Evolutionary conservation across 2,888 invertebrate genomes (phyloP).

Genomic region (Agrilus mali): DNA sequence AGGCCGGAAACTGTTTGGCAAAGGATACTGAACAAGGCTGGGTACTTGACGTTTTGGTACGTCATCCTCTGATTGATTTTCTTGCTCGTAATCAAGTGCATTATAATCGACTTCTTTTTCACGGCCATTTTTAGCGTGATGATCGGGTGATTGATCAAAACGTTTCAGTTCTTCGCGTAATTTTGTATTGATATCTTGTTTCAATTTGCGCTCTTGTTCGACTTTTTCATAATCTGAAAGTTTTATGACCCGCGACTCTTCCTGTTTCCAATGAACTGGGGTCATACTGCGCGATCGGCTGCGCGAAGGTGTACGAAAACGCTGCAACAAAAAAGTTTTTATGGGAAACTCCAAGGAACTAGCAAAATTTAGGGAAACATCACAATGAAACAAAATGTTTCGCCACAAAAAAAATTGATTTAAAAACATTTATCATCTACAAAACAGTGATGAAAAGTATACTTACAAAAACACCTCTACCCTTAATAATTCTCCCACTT

Average conservation of each 20-base stretch:
- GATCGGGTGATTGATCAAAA: conserved; percentile 6
- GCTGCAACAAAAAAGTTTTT: conserved; percentile 36
- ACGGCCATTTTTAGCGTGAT: conserved; percentile 12
- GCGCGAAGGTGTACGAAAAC: conserved; percentile 75
- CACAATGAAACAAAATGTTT: too few species aligned
- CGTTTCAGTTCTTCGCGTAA: conserved; percentile 14
- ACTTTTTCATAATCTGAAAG: conserved; percentile 66
- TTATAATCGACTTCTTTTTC: conserved; percentile 48
- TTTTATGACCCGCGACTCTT: conserved; percentile 73
- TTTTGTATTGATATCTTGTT: conserved; percentile 13
- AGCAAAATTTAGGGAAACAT: too few species aligned
- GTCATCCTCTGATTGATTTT: conserved; percentile 26
- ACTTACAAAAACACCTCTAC: conserved; percentile 84
- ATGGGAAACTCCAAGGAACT: neutral
- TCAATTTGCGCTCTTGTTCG: conserved; percentile 48
- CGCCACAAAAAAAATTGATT: too few species aligned
- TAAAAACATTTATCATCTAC: too few species aligned
- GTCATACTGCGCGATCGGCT: conserved; percentile 81
- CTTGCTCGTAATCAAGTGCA: conserved; percentile 55
- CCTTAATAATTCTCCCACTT: conserved; percentile 80
- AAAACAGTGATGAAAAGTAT: too few species aligned
- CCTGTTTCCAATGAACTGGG: conserved; percentile 90
- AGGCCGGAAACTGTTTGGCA: conserved; percentile 23
- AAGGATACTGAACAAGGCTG: conserved; percentile 33
- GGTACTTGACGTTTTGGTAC: conserved; percentile 24